Base-by-base conservation (phyloP, 2,113 vertebrate species). In the Tenebrosternarchus preto region DNA sequence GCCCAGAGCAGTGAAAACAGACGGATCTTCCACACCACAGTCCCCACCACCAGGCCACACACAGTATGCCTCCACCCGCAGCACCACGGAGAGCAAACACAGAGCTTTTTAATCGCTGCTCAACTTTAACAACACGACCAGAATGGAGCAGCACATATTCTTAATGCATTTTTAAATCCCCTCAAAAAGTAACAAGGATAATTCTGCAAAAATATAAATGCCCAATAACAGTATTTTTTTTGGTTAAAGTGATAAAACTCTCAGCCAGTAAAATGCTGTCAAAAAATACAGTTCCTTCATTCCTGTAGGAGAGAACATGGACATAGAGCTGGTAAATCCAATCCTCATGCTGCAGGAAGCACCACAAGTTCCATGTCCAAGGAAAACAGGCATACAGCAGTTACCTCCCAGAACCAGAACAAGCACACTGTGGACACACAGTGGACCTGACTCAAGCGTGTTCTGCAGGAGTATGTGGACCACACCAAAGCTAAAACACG, bases 1-100 rank as follows among this genome's bases (percentile, higher is more conserved):
- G 64, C 64, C 64, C 20, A 67, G 63, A 67, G 46, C 46, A 67
- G 15, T 67, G 75, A 36, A 76, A 76, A 46, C 22, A 60, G 72
- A 27, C 9, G 1, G 11, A 7, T n/a, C 39, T 50, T 15, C 24
- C 27, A 53, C 39, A 77, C 75, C 39, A 55, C 75, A 66, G 50
- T 43, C 60, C 57, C 60, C 39, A 33, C 61, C 66, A 29, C 25
- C 8, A n/a, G 15, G 27, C 9, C 16, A 33, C 24, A 33, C 29
- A 9, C 27, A 17, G 60, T 20, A 33, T n/a, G 27, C 22, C 53
- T 27, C 16, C 16, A 1, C 4, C 43, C 29, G 57, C 8, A 43
- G 16, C 19, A 53, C 61, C 31, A 29, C n/a, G 64, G 31, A 66
- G 50, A 76, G 31, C 74, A 55, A 17, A 25, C 2, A 4, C 20